A percentile compares a stretch with the other conserved stretches of the same genome.
Evolutionary conservation across 2,888 invertebrate genomes (phyloP).

Genomic region (Leistus spinibarbis): DNA sequence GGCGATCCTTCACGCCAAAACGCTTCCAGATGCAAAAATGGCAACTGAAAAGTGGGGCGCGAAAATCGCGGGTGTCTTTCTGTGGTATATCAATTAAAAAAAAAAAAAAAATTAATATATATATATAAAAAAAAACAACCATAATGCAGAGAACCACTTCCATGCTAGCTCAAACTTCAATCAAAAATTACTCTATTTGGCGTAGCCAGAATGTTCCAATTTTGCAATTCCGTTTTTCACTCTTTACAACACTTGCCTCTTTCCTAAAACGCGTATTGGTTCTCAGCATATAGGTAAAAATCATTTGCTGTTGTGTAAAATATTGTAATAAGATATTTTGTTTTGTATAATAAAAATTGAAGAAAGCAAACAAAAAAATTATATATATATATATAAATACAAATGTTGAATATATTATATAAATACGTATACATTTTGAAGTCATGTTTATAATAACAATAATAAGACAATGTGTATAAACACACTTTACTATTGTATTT

Average conservation of each 20-base stretch:
- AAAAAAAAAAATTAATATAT: background rate
- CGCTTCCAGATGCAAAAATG: background rate
- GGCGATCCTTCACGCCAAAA: constrained; percentile 35
- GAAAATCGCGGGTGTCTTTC: constrained; percentile 11
- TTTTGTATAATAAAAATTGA: constrained; percentile 37
- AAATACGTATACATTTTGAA: constrained; percentile 40
- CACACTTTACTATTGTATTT: constrained; percentile 42
- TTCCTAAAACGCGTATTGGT: constrained; percentile 7
- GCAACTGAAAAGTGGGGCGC: background rate
- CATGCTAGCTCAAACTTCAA: background rate
- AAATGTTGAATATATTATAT: constrained; percentile 34
- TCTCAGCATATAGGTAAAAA: constrained; percentile 28
- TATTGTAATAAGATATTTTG: constrained; percentile 39
- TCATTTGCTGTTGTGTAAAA: constrained; percentile 37
- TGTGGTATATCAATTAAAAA: constrained; percentile 13
- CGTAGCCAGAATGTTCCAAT: background rate
- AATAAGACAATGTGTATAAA: constrained; percentile 29
- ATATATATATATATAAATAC: too few species aligned
- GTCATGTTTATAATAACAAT: constrained; percentile 36
- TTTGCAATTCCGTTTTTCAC: background rate
- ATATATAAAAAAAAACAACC: background rate
- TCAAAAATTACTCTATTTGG: background rate
- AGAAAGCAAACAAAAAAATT: background rate
- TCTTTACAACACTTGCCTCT: background rate
- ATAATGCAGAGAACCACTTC: background rate